Base-by-base conservation (phyloP, 2,113 vertebrate species). In the Apteryx owenii region DNA sequence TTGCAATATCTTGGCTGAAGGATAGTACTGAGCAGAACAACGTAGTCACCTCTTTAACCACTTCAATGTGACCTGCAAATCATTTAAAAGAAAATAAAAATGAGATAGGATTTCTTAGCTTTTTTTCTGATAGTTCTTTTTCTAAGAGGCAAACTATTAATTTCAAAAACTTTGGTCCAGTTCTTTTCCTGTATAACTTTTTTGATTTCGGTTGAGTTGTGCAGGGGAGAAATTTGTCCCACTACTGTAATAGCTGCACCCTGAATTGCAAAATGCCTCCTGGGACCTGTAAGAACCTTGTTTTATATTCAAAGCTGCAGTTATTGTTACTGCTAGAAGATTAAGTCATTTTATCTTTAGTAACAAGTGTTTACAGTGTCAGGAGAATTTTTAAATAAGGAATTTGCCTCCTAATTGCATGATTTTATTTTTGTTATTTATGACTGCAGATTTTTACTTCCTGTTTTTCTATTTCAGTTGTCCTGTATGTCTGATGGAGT, bases 371-470 rank as follows among this genome's bases (percentile, higher is more conserved):
- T 90, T 94, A 90, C 29, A 26, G 12, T 95, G 71, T 73, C 75
- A 85, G 75, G 58, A 88, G 64, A 71, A 81, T 81, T 91, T 95
- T 96, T 86, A 93, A 92, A 76, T 88, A 80, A 44, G 38, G 53
- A 40, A 80, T 88, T 95, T 95, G 60, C 56, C 26, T 81, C 85
- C 76, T 93, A 83, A 88, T 75, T 94, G 80, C 82, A 38, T 91
- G 58, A 88, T 94, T 90, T 91, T 72, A 54, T 80, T 64, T 93
- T 93, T 93, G 82, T 88, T 94, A 64, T n/a, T 97, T 80, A 75
- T 96, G 93, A 94, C 64, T 60, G 50, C 12, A 75, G 93, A 77
- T 93, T 90, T 44, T 95, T 95, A 76, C 51, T 93, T 96, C 90
- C 51, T 44, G 11, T 93, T 96, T 97, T 90, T 89, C 81, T 81